Evolutionary conservation across 2,888 invertebrate species (phyloP).

Genomic region (Eupsilia transversa): DNA sequence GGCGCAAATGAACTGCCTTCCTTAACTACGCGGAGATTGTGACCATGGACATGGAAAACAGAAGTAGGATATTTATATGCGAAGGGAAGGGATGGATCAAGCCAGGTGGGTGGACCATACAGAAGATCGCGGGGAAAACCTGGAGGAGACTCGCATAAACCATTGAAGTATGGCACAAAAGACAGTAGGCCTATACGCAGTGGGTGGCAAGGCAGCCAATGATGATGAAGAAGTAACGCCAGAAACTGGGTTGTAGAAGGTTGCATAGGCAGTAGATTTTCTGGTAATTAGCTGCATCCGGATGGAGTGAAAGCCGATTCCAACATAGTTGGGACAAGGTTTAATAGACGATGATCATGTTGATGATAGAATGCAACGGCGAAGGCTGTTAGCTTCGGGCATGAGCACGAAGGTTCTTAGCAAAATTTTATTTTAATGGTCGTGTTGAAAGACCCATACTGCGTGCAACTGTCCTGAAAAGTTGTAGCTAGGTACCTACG

Average conservation of each 20-base stretch:
- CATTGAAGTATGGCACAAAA: background rate
- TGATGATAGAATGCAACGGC: background rate
- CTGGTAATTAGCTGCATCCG: background rate
- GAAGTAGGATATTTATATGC: conserved; percentile 2
- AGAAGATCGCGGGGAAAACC: background rate
- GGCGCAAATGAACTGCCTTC: conserved; percentile 60
- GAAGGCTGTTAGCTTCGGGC: background rate
- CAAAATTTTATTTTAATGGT: background rate
- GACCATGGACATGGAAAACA: conserved; percentile 36
- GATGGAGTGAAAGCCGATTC: background rate
- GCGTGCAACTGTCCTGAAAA: background rate
- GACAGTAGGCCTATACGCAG: background rate
- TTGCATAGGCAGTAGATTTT: background rate
- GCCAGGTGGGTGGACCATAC: background rate
- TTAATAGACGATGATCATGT: too few relatives aligned
- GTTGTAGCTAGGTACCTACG: too few relatives aligned
- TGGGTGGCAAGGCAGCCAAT: background rate
- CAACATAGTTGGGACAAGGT: too few relatives aligned
- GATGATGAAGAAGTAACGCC: background rate
- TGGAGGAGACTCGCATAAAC: background rate
- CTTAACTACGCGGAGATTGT: conserved; percentile 56
- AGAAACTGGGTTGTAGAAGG: background rate
- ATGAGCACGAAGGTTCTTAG: background rate
- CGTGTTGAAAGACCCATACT: background rate
- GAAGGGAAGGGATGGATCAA: background rate